Evolutionary conservation across 92 coral and sea anemone species (phyloP), one percentile per base, ranked within the genome.

Genomic region (Bergia puertoricense): DNA sequence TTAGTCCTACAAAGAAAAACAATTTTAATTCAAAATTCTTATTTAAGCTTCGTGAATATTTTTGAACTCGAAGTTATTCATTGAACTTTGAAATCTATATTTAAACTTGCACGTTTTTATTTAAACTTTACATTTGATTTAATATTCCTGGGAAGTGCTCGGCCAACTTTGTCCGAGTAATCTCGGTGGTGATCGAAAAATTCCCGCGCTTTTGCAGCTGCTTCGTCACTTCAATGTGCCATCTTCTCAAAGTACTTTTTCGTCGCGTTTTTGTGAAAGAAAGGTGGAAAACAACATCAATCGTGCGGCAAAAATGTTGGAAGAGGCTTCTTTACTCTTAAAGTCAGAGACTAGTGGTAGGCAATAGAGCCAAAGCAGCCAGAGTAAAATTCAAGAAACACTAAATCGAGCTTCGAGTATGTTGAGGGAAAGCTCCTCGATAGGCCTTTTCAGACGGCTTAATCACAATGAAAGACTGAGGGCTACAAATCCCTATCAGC

Each of bases 381-480:
- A 57, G 66, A 57, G 66, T 36, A 76, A 75, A 0, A 66, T 77
- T 83, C 86, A 88, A 40, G 92, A 92, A 80, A 72, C 94, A 39
- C 81, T 92, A 54, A 67, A 76, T 20, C 81, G 94, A 77, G 92
- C 94, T 16, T 56, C 88, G 72, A 69, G 74, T 74, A 92, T 92
- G 90, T 79, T 92, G 88, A 83, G 69, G 66, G 76, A 77, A 73
- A 92, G 94, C 80, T 85, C 92, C 42, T 85, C 74, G 50, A 13
- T 67, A 36, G 92, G 94, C n/a, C 59, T 86, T 46, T 86, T 48
- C 74, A 76, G 94, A 38, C 80, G 88, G 62, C 91, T 92, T 43
- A 90, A 81, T 74, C 79, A 91, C 57, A 87, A 74, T 57, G 92
- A 92, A 72, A 86, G 92, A 80, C 69, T 92, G 69, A 57, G 92